Base-by-base conservation (phyloP, 1,140 invertebrate species). In the Dryas iulia region DNA sequence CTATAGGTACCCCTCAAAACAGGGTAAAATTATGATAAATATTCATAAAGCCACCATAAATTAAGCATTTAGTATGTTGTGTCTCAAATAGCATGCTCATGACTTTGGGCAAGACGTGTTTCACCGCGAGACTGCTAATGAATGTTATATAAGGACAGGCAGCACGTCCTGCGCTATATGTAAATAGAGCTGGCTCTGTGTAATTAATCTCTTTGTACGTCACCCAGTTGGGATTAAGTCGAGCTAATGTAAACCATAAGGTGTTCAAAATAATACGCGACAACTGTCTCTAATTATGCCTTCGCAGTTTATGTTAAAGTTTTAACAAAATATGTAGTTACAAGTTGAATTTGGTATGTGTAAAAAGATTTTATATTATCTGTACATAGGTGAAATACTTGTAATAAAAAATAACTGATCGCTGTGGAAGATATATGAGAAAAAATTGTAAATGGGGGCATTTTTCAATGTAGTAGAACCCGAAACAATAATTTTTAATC, bases 121-220 rank as follows among this genome's bases (percentile, higher is more conserved):
- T 66, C 21, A 63, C 52, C 28, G 62, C 59, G 56, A 70, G 56
- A 58, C 74, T 62, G 52, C 28, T 82, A 82, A 82, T 80, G 71
- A 80, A 80, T 80, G 72, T 78, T 81, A 72, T 71, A 75, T 75
- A 77, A 74, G 65, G 52, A 61, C 65, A 69, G 63, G 26, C 61
- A 59, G 64, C 69, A 25, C 18, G 18, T 71, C 59, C 58, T 57
- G 59, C 31, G 14, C 23, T 62, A 47, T 7, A 47, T 47, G 39
- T 21, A 53, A 31, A 33, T 63, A 10, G 47, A 28, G 30, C 52
- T n/a, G 47, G 30, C 61, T 69, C 67, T 58, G 58, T 64, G 66
- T 58, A 70, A 78, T 74, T 72, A 78, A 76, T 72, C 74, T 76
- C 57, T 74, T 69, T 71, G 61, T 64, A 71, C 54, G 57, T 65